Evolutionary conservation across 2,888 invertebrate genomes (phyloP).

Genomic region (Oxytorus armatus): DNA sequence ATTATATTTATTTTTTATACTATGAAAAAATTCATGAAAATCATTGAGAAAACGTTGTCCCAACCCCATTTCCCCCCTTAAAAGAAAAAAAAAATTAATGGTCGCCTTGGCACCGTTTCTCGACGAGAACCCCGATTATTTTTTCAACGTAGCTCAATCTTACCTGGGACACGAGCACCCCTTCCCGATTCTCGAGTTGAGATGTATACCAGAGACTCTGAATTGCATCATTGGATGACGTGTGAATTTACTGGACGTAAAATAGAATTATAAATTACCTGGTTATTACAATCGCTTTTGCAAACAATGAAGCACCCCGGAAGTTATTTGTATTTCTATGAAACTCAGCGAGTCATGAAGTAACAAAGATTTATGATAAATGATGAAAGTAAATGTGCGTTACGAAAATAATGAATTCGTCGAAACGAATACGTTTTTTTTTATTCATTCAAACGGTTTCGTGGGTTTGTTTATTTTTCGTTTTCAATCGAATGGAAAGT

Average conservation of each 20-base stretch:
- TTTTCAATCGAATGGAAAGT: too few species aligned
- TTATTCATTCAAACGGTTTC: too few species aligned
- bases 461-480: too few species aligned
- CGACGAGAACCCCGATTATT: constrained; percentile 37
- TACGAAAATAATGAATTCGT: constrained; percentile 7
- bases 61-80: too few species aligned
- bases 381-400: constrained; percentile 10
- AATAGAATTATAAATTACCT: constrained; percentile 2
- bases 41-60: too few species aligned
- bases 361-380: background rate
- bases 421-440: background rate
- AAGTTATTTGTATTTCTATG: background rate
- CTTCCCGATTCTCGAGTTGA: background rate
- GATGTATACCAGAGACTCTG: background rate
- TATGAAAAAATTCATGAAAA: too few species aligned
- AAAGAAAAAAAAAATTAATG: constrained; percentile 61
- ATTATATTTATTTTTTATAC: too few species aligned
- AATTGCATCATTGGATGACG: background rate
- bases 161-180: background rate
- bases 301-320: background rate
- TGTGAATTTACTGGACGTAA: background rate
- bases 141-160: background rate
- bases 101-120: constrained; percentile 47
- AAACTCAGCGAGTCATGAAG: constrained; percentile 7
- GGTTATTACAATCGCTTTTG: background rate